These are phyloP conservation scores for Dufourea novaeangliae DNA, from an alignment of 1,140 invertebrate species.

Conservation along the genomic window DNA sequence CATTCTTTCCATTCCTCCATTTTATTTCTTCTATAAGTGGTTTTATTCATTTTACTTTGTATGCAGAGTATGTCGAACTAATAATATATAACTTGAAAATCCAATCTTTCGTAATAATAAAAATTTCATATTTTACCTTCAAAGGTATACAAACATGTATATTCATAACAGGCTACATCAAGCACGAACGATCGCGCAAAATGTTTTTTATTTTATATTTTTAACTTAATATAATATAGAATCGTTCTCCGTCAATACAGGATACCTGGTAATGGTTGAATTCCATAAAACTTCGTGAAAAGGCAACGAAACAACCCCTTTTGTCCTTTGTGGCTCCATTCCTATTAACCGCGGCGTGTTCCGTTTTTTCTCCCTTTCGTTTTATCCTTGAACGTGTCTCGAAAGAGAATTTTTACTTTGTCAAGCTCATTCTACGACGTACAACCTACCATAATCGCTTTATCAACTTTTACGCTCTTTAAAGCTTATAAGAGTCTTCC, in stretches of 20 bases:
- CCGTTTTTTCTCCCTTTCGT: constrained; percentile 27
- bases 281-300: not conserved
- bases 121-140: no score
- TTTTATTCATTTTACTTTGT: no score
- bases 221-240: not conserved
- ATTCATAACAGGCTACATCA: no score
- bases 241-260: not conserved
- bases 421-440: not conserved
- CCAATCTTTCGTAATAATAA: no score
- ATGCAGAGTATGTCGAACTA: no score
- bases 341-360: constrained; percentile 8
- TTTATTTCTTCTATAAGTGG: no score
- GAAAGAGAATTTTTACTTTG: constrained; percentile 3
- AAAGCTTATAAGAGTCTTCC: not conserved
- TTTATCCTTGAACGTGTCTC: constrained; percentile 7
- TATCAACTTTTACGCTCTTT: not conserved
- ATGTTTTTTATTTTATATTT: not conserved
- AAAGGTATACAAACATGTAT: no score
- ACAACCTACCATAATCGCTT: not conserved
- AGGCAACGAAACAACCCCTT: not conserved
- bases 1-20: no score
- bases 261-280: not conserved
- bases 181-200: not conserved
- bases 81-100: not conserved
- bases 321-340: not conserved